Percentiles rank a stretch among this genome's conserved stretches.
phyloP scores from a whole-genome alignment of 2,888 invertebrate species.

The Thymelicus acteon region DNA sequence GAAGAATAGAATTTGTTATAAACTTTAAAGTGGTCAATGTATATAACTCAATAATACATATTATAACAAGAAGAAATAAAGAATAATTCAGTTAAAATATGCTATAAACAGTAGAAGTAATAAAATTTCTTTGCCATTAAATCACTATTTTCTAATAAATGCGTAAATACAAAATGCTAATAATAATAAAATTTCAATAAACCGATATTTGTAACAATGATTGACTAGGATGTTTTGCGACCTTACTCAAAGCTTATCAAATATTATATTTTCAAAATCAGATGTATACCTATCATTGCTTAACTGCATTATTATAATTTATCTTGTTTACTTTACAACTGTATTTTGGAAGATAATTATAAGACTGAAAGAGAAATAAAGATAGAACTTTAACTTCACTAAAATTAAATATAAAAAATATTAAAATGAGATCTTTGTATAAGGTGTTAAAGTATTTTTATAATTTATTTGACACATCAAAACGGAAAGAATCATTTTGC shows the following conservation, averaged over 20 bases:
- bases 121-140: constrained; percentile 6
- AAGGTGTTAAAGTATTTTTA: background rate
- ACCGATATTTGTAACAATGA: constrained; percentile 42
- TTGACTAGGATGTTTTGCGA: constrained; percentile 43
- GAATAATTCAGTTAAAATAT: constrained; percentile 1
- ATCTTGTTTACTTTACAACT: too few relatives aligned
- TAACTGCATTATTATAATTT: too few relatives aligned
- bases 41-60: background rate
- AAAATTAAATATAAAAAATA: background rate
- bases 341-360: too few relatives aligned
- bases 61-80: background rate
- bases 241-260: constrained; percentile 8
- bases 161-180: constrained; percentile 29
- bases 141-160: constrained; percentile 39
- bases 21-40: background rate
- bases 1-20: constrained; percentile 2
- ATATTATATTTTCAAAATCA: constrained; percentile 4
- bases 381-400: background rate
- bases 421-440: background rate
- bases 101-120: background rate
- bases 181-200: constrained; percentile 1
- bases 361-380: too few relatives aligned
- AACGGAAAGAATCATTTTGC: background rate
- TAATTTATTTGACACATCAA: background rate
- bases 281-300: background rate